phyloP scores from a whole-genome alignment of 2,113 vertebrate genomes.

The Oostethus manadensis region DNA sequence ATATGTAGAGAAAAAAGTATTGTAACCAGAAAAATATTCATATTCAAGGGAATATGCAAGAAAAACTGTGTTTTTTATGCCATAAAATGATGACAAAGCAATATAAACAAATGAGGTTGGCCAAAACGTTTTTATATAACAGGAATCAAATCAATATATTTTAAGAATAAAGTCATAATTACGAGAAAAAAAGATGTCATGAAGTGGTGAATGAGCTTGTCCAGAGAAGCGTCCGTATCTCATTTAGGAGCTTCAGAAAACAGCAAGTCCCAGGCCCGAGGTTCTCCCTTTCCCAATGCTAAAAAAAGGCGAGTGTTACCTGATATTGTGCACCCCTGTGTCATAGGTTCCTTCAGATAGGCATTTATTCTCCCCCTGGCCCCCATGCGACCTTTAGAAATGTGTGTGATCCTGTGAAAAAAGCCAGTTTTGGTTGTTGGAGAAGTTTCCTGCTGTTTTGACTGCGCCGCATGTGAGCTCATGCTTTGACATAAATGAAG shows the following conservation, averaged over 20 bases:
- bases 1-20: no score
- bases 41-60: no score
- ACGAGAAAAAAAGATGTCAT: neutral
- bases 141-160: no score
- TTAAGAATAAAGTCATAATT: no score
- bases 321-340: constrained; percentile 64
- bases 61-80: no score
- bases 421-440: constrained; percentile 60
- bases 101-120: no score
- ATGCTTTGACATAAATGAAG: constrained; percentile 42
- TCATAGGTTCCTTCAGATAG: constrained; percentile 63
- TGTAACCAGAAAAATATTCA: no score
- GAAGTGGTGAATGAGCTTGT: constrained; percentile 1
- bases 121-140: constrained; percentile 9
- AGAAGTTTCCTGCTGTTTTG: constrained; percentile 57
- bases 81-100: no score
- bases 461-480: constrained; percentile 53
- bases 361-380: constrained; percentile 10
- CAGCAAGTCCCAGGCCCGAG: constrained; percentile 49
- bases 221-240: constrained; percentile 4
- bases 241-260: constrained; percentile 27
- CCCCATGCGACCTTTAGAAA: constrained; percentile 47
- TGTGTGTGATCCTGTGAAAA: constrained; percentile 47
- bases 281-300: constrained; percentile 41
- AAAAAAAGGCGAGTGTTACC: constrained; percentile 52